phyloP scores from a whole-genome alignment of 1,140 invertebrate genomes.

The Ctenoplectra terminalis region DNA sequence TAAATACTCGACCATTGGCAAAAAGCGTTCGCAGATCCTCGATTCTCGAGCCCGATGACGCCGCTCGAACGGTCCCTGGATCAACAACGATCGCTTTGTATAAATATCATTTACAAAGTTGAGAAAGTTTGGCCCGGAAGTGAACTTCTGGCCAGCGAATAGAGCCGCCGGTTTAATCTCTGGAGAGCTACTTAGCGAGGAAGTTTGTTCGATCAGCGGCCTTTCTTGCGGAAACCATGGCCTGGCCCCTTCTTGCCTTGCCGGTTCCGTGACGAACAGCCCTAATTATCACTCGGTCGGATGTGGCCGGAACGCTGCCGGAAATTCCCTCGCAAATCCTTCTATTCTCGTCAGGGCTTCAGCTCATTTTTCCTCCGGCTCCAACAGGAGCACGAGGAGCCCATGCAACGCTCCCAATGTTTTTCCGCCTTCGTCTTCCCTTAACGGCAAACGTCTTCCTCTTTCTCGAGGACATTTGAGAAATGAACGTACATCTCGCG shows the following conservation, averaged over 20 bases:
- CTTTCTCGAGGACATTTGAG: background rate
- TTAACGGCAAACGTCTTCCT: background rate
- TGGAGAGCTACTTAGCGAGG: constrained; percentile 56
- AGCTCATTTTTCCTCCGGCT: background rate
- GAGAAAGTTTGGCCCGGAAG: background rate
- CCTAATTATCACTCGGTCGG: constrained; percentile 64
- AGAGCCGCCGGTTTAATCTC: constrained; percentile 57
- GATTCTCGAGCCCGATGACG: background rate
- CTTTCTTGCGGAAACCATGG: constrained; percentile 45
- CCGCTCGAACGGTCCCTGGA: background rate
- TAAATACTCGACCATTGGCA: too few relatives aligned
- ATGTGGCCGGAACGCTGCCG: constrained; percentile 29
- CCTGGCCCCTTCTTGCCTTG: constrained; percentile 16
- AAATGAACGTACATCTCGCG: constrained; percentile 10
- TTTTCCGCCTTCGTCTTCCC: background rate
- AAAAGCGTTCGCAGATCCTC: too few relatives aligned
- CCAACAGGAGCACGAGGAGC: background rate
- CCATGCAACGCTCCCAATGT: background rate
- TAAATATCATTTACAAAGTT: constrained; percentile 39
- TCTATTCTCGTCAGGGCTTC: background rate
- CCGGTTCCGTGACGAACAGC: constrained; percentile 53
- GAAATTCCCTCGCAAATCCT: constrained; percentile 60
- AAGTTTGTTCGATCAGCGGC: constrained; percentile 62
- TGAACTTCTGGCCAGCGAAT: constrained; percentile 44
- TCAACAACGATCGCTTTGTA: background rate